phyloP scores from a whole-genome alignment of 2,113 vertebrate genomes.

The Shinisaurus crocodilurus region DNA sequence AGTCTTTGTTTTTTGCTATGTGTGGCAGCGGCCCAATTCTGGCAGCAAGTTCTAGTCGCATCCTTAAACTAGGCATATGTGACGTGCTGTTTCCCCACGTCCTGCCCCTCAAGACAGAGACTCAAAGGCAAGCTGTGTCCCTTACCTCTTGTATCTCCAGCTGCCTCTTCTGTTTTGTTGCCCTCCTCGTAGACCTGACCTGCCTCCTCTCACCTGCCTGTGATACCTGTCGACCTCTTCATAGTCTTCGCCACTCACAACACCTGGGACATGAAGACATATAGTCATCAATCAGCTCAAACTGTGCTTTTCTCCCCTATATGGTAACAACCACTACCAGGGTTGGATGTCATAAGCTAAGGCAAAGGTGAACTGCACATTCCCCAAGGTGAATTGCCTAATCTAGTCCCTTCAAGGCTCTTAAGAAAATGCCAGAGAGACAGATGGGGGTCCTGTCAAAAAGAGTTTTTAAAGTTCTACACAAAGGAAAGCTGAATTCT shows the following conservation, averaged over 20 bases:
- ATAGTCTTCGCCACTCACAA: conserved; percentile 88
- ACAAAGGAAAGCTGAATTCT: not conserved
- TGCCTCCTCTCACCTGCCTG: conserved; percentile 78
- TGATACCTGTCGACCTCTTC: conserved; percentile 89
- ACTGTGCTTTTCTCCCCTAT: not conserved
- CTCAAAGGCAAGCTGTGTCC: conserved; percentile 6
- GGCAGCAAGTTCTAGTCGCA: not conserved
- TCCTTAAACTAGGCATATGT: not conserved
- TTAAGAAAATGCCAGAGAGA: not conserved
- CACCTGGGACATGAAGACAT: conserved; percentile 72
- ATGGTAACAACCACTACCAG: too few relatives aligned
- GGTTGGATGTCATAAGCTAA: not conserved
- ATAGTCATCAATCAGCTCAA: not conserved
- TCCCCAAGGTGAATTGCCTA: not conserved
- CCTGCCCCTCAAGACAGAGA: not conserved
- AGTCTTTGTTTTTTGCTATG: not conserved
- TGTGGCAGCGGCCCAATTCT: not conserved
- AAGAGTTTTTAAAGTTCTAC: not conserved
- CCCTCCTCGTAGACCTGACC: conserved; percentile 78
- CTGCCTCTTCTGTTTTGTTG: conserved; percentile 91
- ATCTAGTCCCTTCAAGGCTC: not conserved
- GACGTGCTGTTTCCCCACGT: not conserved
- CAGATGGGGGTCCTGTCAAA: too few relatives aligned
- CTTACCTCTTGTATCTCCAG: conserved; percentile 96
- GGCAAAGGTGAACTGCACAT: not conserved